Percentiles rank a stretch among this genome's conserved stretches.
phyloP scores from a whole-genome alignment of 2,113 vertebrate genomes.

The Trichechus manatus region DNA sequence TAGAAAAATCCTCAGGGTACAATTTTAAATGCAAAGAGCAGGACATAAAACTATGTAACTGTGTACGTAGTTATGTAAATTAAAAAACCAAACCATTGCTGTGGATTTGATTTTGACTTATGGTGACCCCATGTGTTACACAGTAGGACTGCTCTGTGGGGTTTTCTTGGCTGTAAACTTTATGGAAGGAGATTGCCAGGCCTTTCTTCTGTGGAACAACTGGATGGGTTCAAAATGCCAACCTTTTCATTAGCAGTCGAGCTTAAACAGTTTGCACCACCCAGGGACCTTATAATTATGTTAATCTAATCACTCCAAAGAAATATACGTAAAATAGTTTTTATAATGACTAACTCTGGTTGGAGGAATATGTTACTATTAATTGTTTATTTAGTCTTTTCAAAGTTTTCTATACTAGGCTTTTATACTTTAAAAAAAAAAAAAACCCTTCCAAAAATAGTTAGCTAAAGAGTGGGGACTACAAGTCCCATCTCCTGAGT shows the following conservation, averaged over 20 bases:
- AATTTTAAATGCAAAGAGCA: background rate
- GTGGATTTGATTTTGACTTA: too few species aligned
- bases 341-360: background rate
- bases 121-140: too few species aligned
- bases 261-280: too few species aligned
- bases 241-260: too few species aligned
- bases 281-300: background rate
- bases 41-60: background rate
- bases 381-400: background rate
- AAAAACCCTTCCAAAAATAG: background rate
- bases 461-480: background rate
- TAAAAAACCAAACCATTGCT: too few species aligned
- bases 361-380: background rate
- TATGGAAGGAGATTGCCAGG: too few species aligned
- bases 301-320: background rate
- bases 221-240: too few species aligned
- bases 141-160: too few species aligned
- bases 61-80: background rate
- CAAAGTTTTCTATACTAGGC: background rate
- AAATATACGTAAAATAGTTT: background rate
- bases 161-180: too few species aligned
- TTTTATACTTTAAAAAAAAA: background rate
- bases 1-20: background rate
- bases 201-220: too few species aligned
- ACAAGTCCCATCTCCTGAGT: background rate